Conservation (phyloP, 2,888 invertebrate genomes). For the Hydrotaea cyrtoneurina region DNA sequence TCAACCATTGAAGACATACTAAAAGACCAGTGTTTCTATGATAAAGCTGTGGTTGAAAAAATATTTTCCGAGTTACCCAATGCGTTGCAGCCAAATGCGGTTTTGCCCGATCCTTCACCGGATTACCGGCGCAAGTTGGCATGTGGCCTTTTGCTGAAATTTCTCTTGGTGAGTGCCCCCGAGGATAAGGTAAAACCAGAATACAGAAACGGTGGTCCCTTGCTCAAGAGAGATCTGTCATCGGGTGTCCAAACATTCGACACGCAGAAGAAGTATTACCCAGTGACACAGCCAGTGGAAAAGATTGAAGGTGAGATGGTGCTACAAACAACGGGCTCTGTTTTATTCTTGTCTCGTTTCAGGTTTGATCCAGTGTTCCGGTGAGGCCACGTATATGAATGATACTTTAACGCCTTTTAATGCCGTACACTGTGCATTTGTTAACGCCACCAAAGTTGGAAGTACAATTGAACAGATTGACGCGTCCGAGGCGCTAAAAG, state of each 20-base stretch:
- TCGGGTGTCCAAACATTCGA: slow-evolving; percentile 86
- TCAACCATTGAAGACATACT: slow-evolving; percentile 81
- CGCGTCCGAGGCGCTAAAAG: slow-evolving; percentile 83
- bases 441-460: slow-evolving; percentile 82
- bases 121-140: slow-evolving; percentile 86
- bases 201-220: slow-evolving; percentile 83
- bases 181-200: slow-evolving; percentile 81
- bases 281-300: slow-evolving; percentile 87
- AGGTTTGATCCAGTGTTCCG: slow-evolving; percentile 85
- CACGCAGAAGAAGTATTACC: slow-evolving; percentile 86
- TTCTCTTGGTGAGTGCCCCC: slow-evolving; percentile 83
- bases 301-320: slow-evolving; percentile 84
- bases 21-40: slow-evolving; percentile 81
- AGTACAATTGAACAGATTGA: slow-evolving; percentile 84
- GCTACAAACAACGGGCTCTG: neutral
- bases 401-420: slow-evolving; percentile 85
- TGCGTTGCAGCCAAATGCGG: slow-evolving; percentile 85
- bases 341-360: slow-evolving; percentile 71
- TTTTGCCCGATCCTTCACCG: slow-evolving; percentile 86
- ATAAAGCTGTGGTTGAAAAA: slow-evolving; percentile 79
- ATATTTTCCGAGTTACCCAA: slow-evolving; percentile 82
- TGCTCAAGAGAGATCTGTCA: slow-evolving; percentile 84
- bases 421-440: slow-evolving; percentile 85
- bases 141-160: slow-evolving; percentile 89
- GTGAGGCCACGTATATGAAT: slow-evolving; percentile 88